phyloP scores from a whole-genome alignment of 2,888 invertebrate genomes.

The Phania funesta region DNA sequence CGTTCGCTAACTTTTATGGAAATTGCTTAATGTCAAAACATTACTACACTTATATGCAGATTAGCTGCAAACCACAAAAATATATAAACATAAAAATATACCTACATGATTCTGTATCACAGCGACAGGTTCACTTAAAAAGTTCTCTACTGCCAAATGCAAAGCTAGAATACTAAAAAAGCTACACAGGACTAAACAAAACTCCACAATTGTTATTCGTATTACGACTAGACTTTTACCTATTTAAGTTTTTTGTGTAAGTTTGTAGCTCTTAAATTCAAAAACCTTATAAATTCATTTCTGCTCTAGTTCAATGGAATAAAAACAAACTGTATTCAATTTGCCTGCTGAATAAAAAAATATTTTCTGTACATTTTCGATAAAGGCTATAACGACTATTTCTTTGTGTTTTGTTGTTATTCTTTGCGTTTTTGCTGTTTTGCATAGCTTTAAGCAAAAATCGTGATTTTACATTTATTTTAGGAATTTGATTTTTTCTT shows the following conservation, averaged over 20 bases:
- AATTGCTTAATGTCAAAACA: conserved; percentile 64
- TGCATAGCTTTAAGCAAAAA: conserved; percentile 70
- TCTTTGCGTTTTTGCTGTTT: conserved; percentile 48
- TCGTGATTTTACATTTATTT: conserved; percentile 69
- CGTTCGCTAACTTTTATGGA: conserved; percentile 57
- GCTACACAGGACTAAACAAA: neutral
- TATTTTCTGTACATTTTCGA: neutral
- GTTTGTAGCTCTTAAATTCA: conserved; percentile 18
- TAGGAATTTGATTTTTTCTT: conserved; percentile 39
- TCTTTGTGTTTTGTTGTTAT: conserved; percentile 3
- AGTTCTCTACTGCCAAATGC: neutral
- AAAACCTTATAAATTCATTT: conserved; percentile 49
- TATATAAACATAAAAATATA: conserved; percentile 1
- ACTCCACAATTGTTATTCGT: conserved; percentile 17
- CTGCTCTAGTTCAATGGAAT: conserved; percentile 53
- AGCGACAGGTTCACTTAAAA: conserved; percentile 62
- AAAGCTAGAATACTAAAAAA: conserved; percentile 35
- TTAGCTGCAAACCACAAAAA: conserved; percentile 44
- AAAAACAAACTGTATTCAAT: conserved; percentile 41
- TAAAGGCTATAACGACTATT: conserved; percentile 51
- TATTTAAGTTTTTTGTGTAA: neutral
- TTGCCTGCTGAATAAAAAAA: conserved; percentile 37
- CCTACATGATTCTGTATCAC: conserved; percentile 57
- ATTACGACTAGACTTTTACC: neutral
- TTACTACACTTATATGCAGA: conserved; percentile 63